A percentile compares a stretch with the other conserved stretches of the same genome.
Conservation (phyloP, 2,113 vertebrate genomes). For the Etheostoma spectabile region DNA sequence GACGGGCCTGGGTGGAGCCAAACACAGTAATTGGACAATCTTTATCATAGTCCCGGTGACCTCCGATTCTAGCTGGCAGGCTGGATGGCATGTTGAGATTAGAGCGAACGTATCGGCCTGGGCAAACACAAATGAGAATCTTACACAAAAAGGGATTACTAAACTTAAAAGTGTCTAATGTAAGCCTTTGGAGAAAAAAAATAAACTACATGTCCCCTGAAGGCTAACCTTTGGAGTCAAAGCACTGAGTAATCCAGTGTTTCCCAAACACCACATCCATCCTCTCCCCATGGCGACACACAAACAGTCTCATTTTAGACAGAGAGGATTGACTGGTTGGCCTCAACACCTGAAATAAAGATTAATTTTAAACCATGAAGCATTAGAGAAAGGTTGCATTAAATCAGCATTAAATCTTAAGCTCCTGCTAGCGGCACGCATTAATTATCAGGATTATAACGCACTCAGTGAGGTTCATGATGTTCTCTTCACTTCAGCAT, state of each 20-base stretch:
- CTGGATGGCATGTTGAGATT: conserved; percentile 97
- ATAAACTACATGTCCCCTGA: background rate
- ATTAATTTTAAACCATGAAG: conserved; percentile 3
- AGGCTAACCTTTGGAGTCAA: conserved; percentile 94
- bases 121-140: background rate
- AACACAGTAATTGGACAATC: conserved; percentile 98
- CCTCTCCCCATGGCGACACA: conserved; percentile 96
- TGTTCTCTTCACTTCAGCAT: background rate
- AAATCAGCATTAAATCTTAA: conserved; percentile 11
- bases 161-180: background rate
- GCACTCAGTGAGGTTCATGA: background rate
- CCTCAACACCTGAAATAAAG: conserved; percentile 84
- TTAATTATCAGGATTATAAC: background rate
- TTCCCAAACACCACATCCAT: conserved; percentile 99
- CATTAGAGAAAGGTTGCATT: background rate
- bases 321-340: conserved; percentile 84
- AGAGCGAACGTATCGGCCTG: conserved; percentile 93
- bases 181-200: background rate
- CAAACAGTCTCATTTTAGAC: conserved; percentile 93
- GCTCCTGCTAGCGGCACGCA: background rate
- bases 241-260: conserved; percentile 97
- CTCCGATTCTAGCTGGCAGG: conserved; percentile 90
- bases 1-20: conserved; percentile 93
- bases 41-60: conserved; percentile 94
- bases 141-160: conserved; percentile 3